Base-by-base conservation (phyloP, 1,140 invertebrate genomes). In the Aphidius gifuensis region DNA sequence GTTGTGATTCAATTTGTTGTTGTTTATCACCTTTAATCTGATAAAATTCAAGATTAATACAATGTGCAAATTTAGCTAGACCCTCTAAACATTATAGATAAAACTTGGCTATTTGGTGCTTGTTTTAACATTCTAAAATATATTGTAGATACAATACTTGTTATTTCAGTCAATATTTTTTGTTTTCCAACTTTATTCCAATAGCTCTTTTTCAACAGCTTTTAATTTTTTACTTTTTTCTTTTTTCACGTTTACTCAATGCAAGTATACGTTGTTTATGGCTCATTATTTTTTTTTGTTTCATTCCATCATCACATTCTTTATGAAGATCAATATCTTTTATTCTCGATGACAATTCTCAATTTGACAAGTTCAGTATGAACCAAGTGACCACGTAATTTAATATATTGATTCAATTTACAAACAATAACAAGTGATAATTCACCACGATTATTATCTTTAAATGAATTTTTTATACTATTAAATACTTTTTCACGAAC, bases 11-110 rank as follows among this genome's bases (percentile, higher is more conserved):
- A n/a, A n/a, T n/a, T n/a, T n/a, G n/a, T n/a, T n/a, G n/a, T n/a
- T n/a, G n/a, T n/a, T n/a, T n/a, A n/a, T n/a, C n/a, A n/a, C n/a
- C n/a, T n/a, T n/a, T n/a, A n/a, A n/a, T n/a, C n/a, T 94, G 87
- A 79, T 97, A 98, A 82, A 93, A 98, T 67, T 98, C 94, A 56
- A 98, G 77, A 80, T 95, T 98, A 62, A 98, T 97, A 45, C 96
- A 88, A 81, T 97, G 94, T 5, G 94, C 91, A 85, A 96, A 98
- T 76, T 95, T 97, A 45, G 94, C 90, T 46, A 99, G 79, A 56
- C 95, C 96, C 77, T 95, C 89, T 6, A 98, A 80, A 51, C 94
- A 93, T n/a, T 2, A 89, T 84, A 40, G 86, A 86, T 4, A 94
- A 76, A n/a, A 96, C 81, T 67, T 85, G 85, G 9, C 87, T 84